Evolutionary conservation across 2,888 invertebrate species (phyloP).

Genomic region (Tethea ocularis): DNA sequence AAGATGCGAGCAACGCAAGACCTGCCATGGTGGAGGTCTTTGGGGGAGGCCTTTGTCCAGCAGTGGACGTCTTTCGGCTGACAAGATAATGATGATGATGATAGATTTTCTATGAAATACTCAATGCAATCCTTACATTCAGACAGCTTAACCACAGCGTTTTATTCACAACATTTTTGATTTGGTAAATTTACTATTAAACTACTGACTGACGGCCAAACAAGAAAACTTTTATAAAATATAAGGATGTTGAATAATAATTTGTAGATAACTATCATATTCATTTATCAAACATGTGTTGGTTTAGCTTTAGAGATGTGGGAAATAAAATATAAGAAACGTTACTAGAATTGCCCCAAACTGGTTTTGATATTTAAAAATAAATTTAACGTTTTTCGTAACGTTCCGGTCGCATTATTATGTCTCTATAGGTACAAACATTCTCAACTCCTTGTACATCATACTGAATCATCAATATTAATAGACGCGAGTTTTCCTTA

Average conservation of each 20-base stretch:
- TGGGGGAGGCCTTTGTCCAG: no score
- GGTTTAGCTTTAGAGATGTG: not conserved
- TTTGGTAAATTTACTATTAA: no score
- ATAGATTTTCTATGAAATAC: no score
- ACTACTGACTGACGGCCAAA: not conserved
- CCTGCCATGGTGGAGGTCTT: no score
- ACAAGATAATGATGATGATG: no score
- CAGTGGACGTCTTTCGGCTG: no score
- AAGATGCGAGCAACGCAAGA: no score
- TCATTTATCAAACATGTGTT: not conserved
- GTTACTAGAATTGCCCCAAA: not conserved
- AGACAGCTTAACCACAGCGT: no score
- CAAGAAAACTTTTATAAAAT: not conserved
- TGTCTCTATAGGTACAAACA: constrained; percentile 3
- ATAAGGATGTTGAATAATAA: constrained; percentile 5
- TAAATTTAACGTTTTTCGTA: constrained; percentile 7
- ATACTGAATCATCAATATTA: constrained; percentile 30
- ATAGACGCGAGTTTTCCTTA: constrained; percentile 26
- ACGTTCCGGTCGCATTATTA: not conserved
- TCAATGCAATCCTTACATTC: no score
- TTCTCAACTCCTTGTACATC: not conserved
- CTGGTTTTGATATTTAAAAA: constrained; percentile 7
- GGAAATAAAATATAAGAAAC: constrained; percentile 6
- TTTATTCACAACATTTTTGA: no score
- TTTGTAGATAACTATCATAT: not conserved